Evolutionary conservation across 2,888 invertebrate species (phyloP).

Genomic region (Hecatera dysodea): DNA sequence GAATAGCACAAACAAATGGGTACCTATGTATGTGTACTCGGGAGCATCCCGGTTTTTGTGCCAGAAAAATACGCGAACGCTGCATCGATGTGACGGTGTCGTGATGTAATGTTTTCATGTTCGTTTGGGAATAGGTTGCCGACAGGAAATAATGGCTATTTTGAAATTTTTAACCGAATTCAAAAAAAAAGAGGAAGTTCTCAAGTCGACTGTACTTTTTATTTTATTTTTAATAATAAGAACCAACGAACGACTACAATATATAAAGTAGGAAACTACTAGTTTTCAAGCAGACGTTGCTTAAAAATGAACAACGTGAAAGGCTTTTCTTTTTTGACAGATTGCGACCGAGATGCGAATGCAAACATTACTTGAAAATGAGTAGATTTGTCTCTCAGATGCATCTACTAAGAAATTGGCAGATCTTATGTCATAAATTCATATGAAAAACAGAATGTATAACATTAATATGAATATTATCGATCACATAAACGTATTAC

Average conservation of each 20-base stretch:
- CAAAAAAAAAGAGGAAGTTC: no score
- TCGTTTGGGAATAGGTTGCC: neutral
- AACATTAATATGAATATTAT: neutral
- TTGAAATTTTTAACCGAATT: neutral
- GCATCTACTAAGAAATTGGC: neutral
- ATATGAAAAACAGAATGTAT: neutral
- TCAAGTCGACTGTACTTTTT: no score
- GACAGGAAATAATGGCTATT: neutral
- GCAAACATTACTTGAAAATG: no score
- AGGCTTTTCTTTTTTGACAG: no score
- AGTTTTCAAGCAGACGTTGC: no score
- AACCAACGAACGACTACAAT: no score
- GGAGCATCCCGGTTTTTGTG: slow-evolving; percentile 39
- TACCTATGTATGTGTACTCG: slow-evolving; percentile 19
- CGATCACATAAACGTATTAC: neutral
- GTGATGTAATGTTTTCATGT: neutral
- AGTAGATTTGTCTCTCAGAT: no score
- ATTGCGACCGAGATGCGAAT: no score
- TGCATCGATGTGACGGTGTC: neutral
- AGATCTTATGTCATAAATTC: no score
- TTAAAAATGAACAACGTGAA: no score
- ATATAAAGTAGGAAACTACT: no score
- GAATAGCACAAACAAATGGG: slow-evolving; percentile 44
- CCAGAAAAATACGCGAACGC: slow-evolving; percentile 1
- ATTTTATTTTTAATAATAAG: no score